Evolutionary conservation across 2,113 vertebrate genomes (phyloP).

Genomic region (Microtus pennsylvanicus): DNA sequence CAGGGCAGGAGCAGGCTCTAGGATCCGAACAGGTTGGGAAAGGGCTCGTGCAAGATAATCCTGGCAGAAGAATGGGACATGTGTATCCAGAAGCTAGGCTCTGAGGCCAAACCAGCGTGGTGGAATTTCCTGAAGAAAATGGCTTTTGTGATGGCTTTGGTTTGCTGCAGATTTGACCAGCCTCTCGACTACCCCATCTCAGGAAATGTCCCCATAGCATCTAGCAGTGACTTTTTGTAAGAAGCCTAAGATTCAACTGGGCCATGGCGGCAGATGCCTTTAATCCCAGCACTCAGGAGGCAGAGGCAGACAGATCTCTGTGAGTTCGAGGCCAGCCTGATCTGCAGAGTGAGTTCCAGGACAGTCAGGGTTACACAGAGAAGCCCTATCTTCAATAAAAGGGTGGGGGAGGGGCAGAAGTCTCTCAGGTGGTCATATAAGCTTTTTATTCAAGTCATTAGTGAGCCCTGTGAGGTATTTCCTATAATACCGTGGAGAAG

Average conservation of each 20-base stretch:
- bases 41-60: not conserved
- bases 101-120: not conserved
- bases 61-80: not conserved
- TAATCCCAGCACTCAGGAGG: not conserved
- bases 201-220: not conserved
- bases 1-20: not conserved
- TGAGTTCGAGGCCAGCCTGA: not conserved
- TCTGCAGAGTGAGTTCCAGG: not conserved
- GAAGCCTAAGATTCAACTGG: slow-evolving; percentile 47
- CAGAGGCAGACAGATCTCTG: not conserved
- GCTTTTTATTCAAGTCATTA: slow-evolving; percentile 71
- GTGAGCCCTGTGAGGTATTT: slow-evolving; percentile 74
- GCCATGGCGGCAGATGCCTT: not conserved
- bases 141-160: not conserved
- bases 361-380: not conserved
- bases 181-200: not conserved
- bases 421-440: slow-evolving; percentile 56
- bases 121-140: slow-evolving; percentile 1
- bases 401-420: no score
- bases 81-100: not conserved
- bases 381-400: not conserved
- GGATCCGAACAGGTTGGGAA: not conserved
- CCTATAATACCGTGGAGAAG: slow-evolving; percentile 34
- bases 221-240: not conserved
- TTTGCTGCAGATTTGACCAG: not conserved